phyloP scores from a whole-genome alignment of 2,113 vertebrate genomes.

The Naja naja region DNA sequence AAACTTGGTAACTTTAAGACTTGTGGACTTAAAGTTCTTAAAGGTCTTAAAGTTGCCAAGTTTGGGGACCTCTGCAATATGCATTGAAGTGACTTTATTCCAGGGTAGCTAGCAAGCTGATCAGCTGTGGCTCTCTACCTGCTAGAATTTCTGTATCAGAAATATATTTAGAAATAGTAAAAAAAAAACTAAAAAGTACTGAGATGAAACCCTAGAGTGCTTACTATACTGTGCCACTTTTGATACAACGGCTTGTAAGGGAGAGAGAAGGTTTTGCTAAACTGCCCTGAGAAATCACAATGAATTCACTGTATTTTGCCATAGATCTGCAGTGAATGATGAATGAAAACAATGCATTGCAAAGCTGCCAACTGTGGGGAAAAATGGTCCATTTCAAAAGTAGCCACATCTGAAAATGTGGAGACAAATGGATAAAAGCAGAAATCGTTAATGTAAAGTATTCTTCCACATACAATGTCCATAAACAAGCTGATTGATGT shows the following conservation, averaged over 20 bases:
- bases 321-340: constrained; percentile 18
- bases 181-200: background rate
- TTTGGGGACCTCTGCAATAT: constrained; percentile 15
- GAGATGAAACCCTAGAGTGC: constrained; percentile 19
- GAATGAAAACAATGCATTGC: constrained; percentile 34
- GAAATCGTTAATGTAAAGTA: background rate
- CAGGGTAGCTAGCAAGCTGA: constrained; percentile 58
- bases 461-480: background rate
- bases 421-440: background rate
- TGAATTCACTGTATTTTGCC: constrained; percentile 30
- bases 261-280: background rate
- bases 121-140: constrained; percentile 53
- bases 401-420: background rate
- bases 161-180: background rate
- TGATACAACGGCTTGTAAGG: constrained; percentile 35
- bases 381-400: constrained; percentile 5
- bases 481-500: background rate
- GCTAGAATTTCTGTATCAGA: constrained; percentile 33
- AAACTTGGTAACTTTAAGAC: no score
- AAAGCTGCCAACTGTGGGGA: constrained; percentile 10
- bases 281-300: constrained; percentile 40
- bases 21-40: no score
- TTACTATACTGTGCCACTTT: constrained; percentile 35
- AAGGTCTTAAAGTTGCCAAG: no score
- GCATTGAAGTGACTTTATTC: constrained; percentile 56